Conservation (phyloP, 2,888 invertebrate species). For the Scaeva pyrastri region DNA sequence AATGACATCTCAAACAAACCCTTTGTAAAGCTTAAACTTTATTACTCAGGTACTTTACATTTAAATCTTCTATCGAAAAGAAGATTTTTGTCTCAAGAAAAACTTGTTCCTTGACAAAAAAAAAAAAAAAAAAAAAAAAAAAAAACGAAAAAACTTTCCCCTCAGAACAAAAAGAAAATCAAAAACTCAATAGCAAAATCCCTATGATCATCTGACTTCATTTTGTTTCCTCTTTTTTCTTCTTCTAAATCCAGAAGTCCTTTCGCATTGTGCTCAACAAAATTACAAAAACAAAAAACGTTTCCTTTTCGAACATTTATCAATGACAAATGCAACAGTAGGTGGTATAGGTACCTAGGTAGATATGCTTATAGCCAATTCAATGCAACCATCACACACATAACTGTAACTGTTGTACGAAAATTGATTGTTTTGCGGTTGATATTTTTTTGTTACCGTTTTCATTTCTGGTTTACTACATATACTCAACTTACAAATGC, state of each 20-base stretch:
- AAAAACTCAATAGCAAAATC: not conserved
- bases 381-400: not conserved
- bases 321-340: constrained; percentile 36
- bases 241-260: not conserved
- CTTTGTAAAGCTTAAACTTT: no score
- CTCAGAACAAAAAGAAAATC: not conserved
- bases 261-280: not conserved
- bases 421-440: constrained; percentile 27
- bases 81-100: not conserved
- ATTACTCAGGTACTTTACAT: no score
- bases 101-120: not conserved
- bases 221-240: not conserved
- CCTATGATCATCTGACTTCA: not conserved
- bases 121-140: no score
- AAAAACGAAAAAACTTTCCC: not conserved
- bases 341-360: no score
- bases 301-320: constrained; percentile 3
- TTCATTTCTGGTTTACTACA: not conserved
- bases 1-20: no score
- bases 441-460: not conserved
- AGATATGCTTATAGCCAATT: no score
- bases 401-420: not conserved
- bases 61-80: no score
- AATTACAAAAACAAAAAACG: not conserved
- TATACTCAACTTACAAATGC: not conserved